A percentile compares a stretch with the other conserved stretches of the same genome.
phyloP scores from a whole-genome alignment of 2,888 invertebrate species.

The Ametastegia equiseti region DNA sequence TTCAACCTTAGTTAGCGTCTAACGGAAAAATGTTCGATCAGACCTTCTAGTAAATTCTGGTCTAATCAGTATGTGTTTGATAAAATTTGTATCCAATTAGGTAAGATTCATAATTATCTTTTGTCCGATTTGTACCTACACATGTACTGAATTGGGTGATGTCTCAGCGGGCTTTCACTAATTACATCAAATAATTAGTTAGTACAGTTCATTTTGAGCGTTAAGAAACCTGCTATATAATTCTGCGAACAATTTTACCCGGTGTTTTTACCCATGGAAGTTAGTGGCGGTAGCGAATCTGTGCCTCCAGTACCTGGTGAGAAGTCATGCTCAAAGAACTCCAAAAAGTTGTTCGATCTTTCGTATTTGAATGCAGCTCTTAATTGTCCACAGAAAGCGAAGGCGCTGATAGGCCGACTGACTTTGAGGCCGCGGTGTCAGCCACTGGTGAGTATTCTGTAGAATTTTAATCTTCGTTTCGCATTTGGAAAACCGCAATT shows the following conservation, averaged over 20 bases:
- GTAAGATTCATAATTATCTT: too few species aligned
- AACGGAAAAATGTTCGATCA: too few species aligned
- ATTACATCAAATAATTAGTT: too few species aligned
- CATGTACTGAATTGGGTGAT: too few species aligned
- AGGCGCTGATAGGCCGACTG: conserved; percentile 72
- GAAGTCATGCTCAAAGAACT: not conserved
- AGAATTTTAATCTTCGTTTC: not conserved
- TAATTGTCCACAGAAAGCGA: conserved; percentile 48
- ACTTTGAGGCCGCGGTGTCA: conserved; percentile 85
- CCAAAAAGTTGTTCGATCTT: not conserved
- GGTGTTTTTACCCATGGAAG: not conserved
- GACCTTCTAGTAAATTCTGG: too few species aligned
- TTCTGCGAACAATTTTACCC: not conserved
- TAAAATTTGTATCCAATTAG: too few species aligned
- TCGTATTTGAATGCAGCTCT: not conserved
- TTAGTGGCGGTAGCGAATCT: not conserved
- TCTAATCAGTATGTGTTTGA: too few species aligned
- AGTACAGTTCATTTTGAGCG: not conserved
- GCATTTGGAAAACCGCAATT: not conserved
- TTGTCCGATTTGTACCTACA: too few species aligned
- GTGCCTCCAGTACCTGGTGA: not conserved
- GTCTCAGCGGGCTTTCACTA: too few species aligned
- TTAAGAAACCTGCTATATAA: not conserved
- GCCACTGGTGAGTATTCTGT: conserved; percentile 77
- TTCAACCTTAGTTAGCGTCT: too few species aligned